Evolutionary conservation across 1,140 invertebrate species (phyloP).

Genomic region (Globodera ellingtonae): DNA sequence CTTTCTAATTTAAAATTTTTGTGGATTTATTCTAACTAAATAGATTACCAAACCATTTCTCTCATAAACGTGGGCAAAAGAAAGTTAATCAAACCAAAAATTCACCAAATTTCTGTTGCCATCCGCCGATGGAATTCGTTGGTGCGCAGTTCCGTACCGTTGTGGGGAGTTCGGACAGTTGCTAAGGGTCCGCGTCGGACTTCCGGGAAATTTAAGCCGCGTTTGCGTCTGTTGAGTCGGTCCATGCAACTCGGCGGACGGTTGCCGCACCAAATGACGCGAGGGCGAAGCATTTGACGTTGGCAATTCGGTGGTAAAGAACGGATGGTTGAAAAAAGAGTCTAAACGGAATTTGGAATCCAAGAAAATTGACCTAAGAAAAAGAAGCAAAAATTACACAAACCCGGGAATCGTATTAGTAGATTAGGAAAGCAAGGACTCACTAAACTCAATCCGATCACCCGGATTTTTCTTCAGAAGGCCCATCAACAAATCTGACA

Average conservation of each 20-base stretch:
- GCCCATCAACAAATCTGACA: constrained; percentile 81
- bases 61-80: neutral
- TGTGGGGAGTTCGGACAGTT: neutral
- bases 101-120: constrained; percentile 23
- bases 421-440: constrained; percentile 22
- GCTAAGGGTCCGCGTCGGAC: neutral
- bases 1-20: too few relatives aligned
- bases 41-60: too few relatives aligned
- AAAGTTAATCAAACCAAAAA: neutral
- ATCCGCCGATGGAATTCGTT: constrained; percentile 21
- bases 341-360: constrained; percentile 44
- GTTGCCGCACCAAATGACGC: constrained; percentile 16
- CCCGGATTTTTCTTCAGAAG: constrained; percentile 87
- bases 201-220: neutral
- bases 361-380: constrained; percentile 3
- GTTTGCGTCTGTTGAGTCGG: neutral
- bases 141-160: constrained; percentile 4
- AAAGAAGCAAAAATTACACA: neutral
- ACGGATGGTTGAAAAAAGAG: constrained; percentile 63
- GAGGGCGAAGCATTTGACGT: constrained; percentile 12
- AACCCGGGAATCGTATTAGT: too few relatives aligned
- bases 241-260: constrained; percentile 28
- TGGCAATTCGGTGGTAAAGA: constrained; percentile 41
- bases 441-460: constrained; percentile 87
- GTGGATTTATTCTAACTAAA: too few relatives aligned